Evolutionary conservation across 2,113 vertebrate genomes (phyloP).

Genomic region (Psettodes erumei): DNA sequence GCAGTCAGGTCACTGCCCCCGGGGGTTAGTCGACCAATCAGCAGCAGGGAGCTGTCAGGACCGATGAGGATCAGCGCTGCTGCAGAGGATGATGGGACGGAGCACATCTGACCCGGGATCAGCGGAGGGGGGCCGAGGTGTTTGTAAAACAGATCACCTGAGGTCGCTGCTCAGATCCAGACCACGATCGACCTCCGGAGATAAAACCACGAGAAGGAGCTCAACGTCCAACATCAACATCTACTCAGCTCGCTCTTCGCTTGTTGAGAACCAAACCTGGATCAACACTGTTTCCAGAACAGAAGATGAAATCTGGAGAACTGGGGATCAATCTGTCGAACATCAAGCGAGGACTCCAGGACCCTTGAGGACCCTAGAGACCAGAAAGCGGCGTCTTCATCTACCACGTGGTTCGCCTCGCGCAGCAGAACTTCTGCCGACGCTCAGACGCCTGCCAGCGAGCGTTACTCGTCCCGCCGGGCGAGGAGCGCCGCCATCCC

Average conservation of each 20-base stretch:
- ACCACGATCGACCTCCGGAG: too few species aligned
- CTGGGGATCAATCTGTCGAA: too few species aligned
- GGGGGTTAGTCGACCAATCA: slow-evolving; percentile 55
- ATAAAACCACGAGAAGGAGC: too few species aligned
- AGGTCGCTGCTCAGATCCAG: not conserved
- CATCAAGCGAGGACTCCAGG: too few species aligned
- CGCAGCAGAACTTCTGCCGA: not conserved
- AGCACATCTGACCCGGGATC: slow-evolving; percentile 26
- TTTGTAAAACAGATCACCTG: not conserved
- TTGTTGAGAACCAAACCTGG: too few species aligned
- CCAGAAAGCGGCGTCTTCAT: too few species aligned
- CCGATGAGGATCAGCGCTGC: slow-evolving; percentile 54
- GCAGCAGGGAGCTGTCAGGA: slow-evolving; percentile 63
- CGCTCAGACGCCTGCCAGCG: slow-evolving; percentile 35
- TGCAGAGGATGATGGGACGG: slow-evolving; percentile 50
- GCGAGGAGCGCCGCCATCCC: slow-evolving; percentile 11
- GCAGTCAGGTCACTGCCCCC: slow-evolving; percentile 32
- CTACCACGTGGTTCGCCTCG: slow-evolving; percentile 4
- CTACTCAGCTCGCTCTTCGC: too few species aligned
- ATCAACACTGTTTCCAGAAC: too few species aligned
- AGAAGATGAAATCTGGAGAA: too few species aligned
- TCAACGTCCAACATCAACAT: too few species aligned
- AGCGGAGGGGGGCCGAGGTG: not conserved
- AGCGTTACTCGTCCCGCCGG: slow-evolving; percentile 44
- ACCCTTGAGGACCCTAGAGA: too few species aligned